Conservation (phyloP, 2,797 vertebrate species). For the Sarcoramphus papa region DNA sequence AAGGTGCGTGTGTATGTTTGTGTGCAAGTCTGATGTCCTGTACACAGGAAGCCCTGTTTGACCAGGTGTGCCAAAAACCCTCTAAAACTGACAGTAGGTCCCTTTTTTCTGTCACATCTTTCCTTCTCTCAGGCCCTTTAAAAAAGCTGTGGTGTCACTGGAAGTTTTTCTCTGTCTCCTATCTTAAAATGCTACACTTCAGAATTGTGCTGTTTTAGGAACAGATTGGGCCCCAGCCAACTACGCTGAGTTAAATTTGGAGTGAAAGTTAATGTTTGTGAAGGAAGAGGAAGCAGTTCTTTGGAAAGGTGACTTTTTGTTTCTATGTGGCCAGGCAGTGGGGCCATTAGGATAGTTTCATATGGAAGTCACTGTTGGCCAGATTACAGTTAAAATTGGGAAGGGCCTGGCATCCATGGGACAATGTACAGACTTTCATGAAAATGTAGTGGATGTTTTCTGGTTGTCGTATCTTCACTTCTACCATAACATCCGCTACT, state of each 20-base stretch:
- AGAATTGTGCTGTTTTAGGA: background rate
- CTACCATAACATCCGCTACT: background rate
- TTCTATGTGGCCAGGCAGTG: background rate
- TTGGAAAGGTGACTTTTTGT: background rate
- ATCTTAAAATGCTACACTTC: background rate
- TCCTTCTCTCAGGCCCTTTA: background rate
- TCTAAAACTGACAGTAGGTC: background rate
- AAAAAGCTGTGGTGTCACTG: background rate
- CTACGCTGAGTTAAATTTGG: background rate
- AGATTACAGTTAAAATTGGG: background rate
- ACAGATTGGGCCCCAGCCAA: background rate
- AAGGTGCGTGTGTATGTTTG: rapidly evolving
- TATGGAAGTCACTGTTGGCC: background rate
- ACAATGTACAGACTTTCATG: background rate
- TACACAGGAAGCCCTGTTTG: background rate
- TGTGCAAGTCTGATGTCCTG: background rate
- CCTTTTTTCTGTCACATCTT: background rate
- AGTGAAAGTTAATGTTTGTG: constrained; percentile 6
- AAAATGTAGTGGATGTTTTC: background rate
- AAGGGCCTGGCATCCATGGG: background rate
- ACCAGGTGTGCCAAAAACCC: background rate
- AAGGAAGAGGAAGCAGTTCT: background rate
- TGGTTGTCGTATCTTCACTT: background rate
- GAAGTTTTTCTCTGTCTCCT: background rate
- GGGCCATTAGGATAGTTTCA: background rate